Conservation (phyloP, 2,797 vertebrate genomes). For the Taenioides sp. region DNA sequence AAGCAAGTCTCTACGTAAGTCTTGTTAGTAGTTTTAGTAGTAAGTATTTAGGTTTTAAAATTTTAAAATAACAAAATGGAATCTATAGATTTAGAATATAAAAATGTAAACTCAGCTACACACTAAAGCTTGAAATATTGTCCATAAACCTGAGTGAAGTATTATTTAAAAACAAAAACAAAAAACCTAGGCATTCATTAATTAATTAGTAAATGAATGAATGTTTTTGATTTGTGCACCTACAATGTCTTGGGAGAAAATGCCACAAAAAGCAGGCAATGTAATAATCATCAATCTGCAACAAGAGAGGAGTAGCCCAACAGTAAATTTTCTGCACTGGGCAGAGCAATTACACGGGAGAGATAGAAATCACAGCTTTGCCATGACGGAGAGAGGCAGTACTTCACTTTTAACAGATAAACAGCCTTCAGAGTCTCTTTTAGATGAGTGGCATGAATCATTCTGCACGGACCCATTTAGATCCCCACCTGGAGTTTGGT, state of each 20-base stretch:
- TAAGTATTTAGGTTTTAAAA: not conserved
- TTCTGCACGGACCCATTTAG: slow-evolving; percentile 36
- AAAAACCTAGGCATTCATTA: not conserved
- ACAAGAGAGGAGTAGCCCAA: slow-evolving; percentile 39
- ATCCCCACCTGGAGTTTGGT: slow-evolving; percentile 30
- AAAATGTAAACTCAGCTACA: not conserved
- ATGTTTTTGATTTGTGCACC: slow-evolving; percentile 17
- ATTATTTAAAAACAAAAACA: not conserved
- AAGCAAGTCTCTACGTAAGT: slow-evolving; percentile 18
- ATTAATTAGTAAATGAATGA: not conserved
- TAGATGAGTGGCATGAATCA: slow-evolving; percentile 53
- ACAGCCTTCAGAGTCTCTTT: slow-evolving; percentile 42
- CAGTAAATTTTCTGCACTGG: slow-evolving; percentile 62
- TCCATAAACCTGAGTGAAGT: not conserved
- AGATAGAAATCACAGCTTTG: slow-evolving; percentile 66
- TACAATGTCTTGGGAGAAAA: slow-evolving; percentile 13
- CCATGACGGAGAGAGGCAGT: slow-evolving; percentile 56
- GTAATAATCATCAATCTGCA: slow-evolving; percentile 62
- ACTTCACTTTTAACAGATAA: slow-evolving; percentile 59
- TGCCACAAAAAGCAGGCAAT: slow-evolving; percentile 46
- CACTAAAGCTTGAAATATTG: not conserved
- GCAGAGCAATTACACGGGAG: slow-evolving; percentile 66
- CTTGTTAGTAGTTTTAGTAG: too few species aligned
- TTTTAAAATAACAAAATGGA: not conserved
- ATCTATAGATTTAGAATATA: not conserved